These are phyloP conservation scores for Phyllostomus hastatus DNA, from an alignment of 2,113 vertebrate genomes.

Conservation along the genomic window DNA sequence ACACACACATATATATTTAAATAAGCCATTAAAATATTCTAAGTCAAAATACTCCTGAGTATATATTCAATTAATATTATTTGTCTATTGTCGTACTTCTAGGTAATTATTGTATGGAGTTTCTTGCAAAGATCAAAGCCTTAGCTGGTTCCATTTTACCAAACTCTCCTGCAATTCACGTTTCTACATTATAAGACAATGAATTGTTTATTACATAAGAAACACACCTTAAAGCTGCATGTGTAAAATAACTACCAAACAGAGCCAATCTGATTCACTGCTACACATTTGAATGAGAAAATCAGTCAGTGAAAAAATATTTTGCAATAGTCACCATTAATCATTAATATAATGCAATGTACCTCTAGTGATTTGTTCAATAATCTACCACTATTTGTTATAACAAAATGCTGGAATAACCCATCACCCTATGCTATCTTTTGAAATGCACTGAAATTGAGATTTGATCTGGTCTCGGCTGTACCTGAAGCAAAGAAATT, in stretches of 20 bases:
- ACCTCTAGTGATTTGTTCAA: not conserved
- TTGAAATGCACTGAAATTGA: not conserved
- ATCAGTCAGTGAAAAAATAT: not conserved
- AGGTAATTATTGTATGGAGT: not conserved
- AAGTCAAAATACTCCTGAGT: not conserved
- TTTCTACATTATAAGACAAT: not conserved
- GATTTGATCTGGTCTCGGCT: not conserved
- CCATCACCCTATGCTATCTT: not conserved
- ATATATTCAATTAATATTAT: not conserved
- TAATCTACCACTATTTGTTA: not conserved
- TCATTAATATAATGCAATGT: not conserved
- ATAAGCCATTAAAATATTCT: not conserved
- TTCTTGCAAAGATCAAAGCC: not conserved
- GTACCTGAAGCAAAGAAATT: not conserved
- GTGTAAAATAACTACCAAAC: not conserved
- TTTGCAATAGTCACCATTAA: not conserved
- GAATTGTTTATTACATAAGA: not conserved
- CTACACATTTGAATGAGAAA: not conserved
- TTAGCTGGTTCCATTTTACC: not conserved
- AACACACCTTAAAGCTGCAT: not conserved
- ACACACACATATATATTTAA: not conserved
- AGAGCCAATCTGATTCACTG: not conserved
- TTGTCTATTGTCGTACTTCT: not conserved
- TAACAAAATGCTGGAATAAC: not conserved
- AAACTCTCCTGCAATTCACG: not conserved